Percentiles rank a stretch among this genome's conserved stretches.
These are phyloP conservation scores for Scaptomyza cyrtandrae DNA, from an alignment of 2,888 invertebrate species.

Conservation along the genomic window DNA sequence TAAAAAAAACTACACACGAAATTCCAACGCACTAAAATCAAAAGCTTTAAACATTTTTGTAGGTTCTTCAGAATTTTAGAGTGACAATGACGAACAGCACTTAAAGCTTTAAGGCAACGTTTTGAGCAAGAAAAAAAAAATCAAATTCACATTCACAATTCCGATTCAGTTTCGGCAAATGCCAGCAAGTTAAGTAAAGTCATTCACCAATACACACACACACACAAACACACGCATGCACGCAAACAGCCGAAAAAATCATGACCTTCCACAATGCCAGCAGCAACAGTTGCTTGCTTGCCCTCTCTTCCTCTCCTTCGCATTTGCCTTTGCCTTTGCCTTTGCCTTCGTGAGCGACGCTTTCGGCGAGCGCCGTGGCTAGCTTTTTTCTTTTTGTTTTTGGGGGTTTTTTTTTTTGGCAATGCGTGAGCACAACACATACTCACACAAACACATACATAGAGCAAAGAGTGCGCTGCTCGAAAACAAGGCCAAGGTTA, in stretches of 20 bases:
- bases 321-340: constrained; percentile 32
- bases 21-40: constrained; percentile 4
- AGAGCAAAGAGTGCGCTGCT: constrained; percentile 73
- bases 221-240: constrained; percentile 16
- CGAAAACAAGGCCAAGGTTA: constrained; percentile 83
- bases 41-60: constrained; percentile 13
- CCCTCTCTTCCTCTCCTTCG: constrained; percentile 41
- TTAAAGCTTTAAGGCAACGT: constrained; percentile 12
- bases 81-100: constrained; percentile 20
- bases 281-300: constrained; percentile 58
- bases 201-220: constrained; percentile 20
- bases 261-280: constrained; percentile 84
- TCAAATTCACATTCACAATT: constrained; percentile 51
- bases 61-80: constrained; percentile 21
- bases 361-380: constrained; percentile 55
- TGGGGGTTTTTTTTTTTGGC: constrained; percentile 55
- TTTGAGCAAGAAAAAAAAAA: constrained; percentile 51
- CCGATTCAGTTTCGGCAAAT: constrained; percentile 48
- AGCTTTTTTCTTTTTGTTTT: constrained; percentile 34
- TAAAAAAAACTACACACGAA: not conserved
- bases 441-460: constrained; percentile 24
- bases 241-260: constrained; percentile 72
- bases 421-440: constrained; percentile 63
- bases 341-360: constrained; percentile 59
- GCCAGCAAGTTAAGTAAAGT: constrained; percentile 53